Conservation (phyloP, 2,888 invertebrate genomes). For the Poecilobothrus nobilitatus region DNA sequence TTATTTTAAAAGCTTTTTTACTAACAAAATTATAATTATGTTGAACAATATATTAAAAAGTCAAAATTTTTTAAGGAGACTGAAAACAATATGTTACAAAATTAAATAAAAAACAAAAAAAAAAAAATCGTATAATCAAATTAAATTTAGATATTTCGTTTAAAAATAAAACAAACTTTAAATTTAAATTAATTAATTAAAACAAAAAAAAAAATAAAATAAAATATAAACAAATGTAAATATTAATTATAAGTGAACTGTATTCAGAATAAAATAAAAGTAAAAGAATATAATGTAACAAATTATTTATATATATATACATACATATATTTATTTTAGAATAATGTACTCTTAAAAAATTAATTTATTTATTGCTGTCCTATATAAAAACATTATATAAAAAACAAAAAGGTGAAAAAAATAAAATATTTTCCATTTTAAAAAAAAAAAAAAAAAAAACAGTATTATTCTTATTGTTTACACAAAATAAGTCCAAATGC, state of each 20-base stretch:
- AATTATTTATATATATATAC: constrained; percentile 1
- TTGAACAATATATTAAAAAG: background rate
- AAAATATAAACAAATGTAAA: background rate
- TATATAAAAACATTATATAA: background rate
- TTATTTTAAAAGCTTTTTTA: too few species aligned
- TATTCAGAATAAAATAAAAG: background rate
- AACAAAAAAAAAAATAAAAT: too few species aligned
- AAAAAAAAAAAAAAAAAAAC: too few species aligned
- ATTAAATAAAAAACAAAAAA: background rate
- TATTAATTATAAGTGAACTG: background rate
- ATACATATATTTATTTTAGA: background rate
- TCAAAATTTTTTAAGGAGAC: background rate
- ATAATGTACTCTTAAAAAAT: background rate
- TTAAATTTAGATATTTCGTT: too few species aligned
- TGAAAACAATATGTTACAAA: constrained; percentile 2
- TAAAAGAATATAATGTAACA: too few species aligned
- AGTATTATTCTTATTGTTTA: too few species aligned
- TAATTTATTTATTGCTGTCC: constrained; percentile 1
- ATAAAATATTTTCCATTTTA: background rate
- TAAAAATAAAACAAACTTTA: too few species aligned
- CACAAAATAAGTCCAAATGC: too few species aligned
- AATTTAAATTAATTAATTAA: too few species aligned
- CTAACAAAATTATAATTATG: too few species aligned
- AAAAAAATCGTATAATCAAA: too few species aligned
- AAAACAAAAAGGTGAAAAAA: background rate